A percentile compares a stretch with the other conserved stretches of the same genome.
Evolutionary conservation across 1,140 invertebrate genomes (phyloP).

Genomic region (Scylla paramamosain): DNA sequence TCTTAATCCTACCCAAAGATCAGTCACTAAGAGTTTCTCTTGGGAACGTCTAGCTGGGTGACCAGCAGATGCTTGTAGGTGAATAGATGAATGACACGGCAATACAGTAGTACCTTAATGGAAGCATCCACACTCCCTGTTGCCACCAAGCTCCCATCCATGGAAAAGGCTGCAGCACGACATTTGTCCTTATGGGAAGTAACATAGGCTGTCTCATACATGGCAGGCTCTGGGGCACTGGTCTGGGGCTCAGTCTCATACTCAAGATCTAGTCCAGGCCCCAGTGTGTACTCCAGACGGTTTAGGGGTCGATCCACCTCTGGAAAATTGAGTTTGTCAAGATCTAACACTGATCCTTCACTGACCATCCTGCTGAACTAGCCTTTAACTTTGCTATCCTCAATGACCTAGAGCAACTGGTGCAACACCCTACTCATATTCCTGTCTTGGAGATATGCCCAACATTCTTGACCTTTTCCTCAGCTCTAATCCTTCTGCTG

Average conservation of each 20-base stretch:
- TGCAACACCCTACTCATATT: no score
- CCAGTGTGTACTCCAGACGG: conserved; percentile 74
- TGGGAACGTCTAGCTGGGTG: neutral
- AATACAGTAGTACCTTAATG: conserved; percentile 87
- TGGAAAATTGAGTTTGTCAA: neutral
- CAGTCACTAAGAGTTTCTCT: no score
- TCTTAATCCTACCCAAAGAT: no score
- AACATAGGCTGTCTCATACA: conserved; percentile 99
- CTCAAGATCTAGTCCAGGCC: conserved; percentile 89
- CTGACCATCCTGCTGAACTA: no score
- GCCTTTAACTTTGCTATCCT: no score
- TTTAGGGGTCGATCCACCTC: conserved; percentile 74
- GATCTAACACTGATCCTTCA: no score
- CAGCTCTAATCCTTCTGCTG: no score
- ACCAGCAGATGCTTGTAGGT: neutral
- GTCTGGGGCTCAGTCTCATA: conserved; percentile 95
- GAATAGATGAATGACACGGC: neutral
- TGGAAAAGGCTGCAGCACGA: conserved; percentile 85
- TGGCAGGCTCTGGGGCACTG: conserved; percentile 94
- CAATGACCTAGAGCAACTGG: no score
- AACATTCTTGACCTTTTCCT: no score
- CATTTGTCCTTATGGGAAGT: conserved; percentile 99
- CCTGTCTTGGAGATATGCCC: no score
- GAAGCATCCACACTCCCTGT: conserved; percentile 99
- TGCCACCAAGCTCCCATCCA: conserved; percentile 97